Percentiles rank a stretch among this genome's conserved stretches.
Conservation (phyloP, 2,113 vertebrate species). For the Platycercus adscitus region DNA sequence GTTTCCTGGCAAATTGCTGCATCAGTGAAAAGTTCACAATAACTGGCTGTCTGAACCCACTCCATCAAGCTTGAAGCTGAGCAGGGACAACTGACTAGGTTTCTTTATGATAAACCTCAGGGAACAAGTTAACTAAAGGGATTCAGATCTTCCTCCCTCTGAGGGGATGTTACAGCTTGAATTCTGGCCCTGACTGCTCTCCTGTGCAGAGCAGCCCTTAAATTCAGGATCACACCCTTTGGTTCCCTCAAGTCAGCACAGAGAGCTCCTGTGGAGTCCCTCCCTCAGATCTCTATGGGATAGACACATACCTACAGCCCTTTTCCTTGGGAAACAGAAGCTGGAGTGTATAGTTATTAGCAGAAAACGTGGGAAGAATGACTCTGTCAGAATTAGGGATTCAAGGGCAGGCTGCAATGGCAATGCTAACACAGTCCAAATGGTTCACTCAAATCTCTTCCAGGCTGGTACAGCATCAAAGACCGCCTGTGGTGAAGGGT, state of each 20-base stretch:
- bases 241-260: not conserved
- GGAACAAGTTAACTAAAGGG: not conserved
- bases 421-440: not conserved
- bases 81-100: not conserved
- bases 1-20: not conserved
- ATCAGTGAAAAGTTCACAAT: not conserved
- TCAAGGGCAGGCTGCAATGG: not conserved
- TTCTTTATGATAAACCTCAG: not conserved
- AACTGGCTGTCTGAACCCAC: not conserved
- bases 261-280: not conserved
- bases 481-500: rapidly evolving
- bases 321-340: not conserved
- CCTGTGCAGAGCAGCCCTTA: not conserved
- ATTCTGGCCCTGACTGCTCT: not conserved
- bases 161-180: not conserved
- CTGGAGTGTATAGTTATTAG: not conserved
- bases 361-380: not conserved
- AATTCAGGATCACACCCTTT: not conserved
- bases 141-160: not conserved
- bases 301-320: not conserved
- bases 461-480: not conserved
- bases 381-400: not conserved
- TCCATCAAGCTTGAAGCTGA: not conserved
- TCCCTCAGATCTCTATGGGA: rapidly evolving
- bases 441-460: not conserved